Percentiles rank a stretch among this genome's conserved stretches.
phyloP scores from a whole-genome alignment of 2,113 vertebrate species.

The Pan paniscus region DNA sequence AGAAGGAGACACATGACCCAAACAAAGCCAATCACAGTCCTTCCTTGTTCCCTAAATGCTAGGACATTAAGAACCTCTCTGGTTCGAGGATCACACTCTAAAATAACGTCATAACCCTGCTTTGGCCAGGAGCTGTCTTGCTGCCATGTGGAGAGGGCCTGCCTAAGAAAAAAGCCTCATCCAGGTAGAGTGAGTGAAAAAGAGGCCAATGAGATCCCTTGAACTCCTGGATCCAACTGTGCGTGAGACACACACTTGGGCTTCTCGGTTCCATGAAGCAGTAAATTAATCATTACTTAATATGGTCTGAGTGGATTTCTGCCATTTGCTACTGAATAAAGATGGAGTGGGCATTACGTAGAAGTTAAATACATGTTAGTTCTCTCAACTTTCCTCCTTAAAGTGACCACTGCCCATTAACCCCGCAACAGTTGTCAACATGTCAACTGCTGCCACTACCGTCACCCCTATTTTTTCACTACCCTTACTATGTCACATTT shows the following conservation, averaged over 20 bases:
- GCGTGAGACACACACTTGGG: not conserved
- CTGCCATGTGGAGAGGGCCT: not conserved
- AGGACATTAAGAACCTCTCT: not conserved
- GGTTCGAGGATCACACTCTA: not conserved
- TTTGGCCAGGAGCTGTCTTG: not conserved
- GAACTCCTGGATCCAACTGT: not conserved
- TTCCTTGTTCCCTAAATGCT: not conserved
- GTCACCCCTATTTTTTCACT: not conserved
- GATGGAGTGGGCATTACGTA: not conserved
- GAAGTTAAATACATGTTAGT: not conserved
- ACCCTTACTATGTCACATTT: not conserved
- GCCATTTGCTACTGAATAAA: not conserved
- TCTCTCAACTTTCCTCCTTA: not conserved
- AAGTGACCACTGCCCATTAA: not conserved
- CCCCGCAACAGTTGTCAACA: not conserved
- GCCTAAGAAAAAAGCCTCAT: not conserved
- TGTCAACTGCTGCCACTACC: not conserved
- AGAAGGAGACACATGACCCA: not conserved
- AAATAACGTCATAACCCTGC: not conserved
- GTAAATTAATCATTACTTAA: not conserved
- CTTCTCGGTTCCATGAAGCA: not conserved
- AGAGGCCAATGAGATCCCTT: not conserved
- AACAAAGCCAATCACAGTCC: not conserved
- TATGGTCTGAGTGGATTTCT: not conserved
- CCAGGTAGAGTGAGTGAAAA: not conserved